Conservation (phyloP, 2,888 invertebrate species). For the Rhamphomyia laevipes region DNA sequence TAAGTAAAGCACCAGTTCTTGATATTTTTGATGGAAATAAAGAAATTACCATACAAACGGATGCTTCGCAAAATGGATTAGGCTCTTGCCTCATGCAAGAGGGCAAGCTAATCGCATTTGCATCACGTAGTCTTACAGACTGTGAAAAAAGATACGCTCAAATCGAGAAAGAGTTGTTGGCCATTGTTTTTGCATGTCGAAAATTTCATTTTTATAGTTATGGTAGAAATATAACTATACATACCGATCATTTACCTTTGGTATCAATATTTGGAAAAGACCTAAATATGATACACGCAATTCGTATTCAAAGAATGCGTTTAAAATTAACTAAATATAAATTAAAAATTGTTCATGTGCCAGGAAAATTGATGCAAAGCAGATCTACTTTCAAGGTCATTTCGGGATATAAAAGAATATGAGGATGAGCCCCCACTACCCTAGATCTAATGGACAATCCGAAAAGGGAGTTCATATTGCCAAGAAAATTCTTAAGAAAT, state of each 20-base stretch:
- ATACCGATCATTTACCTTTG: conserved; percentile 11
- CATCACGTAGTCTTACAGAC: conserved; percentile 10
- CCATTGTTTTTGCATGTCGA: conserved; percentile 13
- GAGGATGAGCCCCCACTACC: too few relatives aligned
- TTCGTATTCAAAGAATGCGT: conserved; percentile 9
- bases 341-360: conserved; percentile 6
- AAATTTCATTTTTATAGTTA: conserved; percentile 15
- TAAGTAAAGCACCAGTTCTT: background rate
- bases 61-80: conserved; percentile 13
- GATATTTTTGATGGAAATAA: background rate
- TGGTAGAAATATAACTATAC: conserved; percentile 7
- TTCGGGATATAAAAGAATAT: too few relatives aligned
- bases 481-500: too few relatives aligned
- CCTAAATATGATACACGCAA: conserved; percentile 1
- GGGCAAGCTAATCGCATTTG: conserved; percentile 14
- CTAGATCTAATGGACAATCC: too few relatives aligned
- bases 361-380: conserved; percentile 9
- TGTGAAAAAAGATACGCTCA: conserved; percentile 4
- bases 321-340: conserved; percentile 8
- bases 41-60: conserved; percentile 7
- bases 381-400: conserved; percentile 9
- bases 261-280: conserved; percentile 7
- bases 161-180: conserved; percentile 17
- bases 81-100: conserved; percentile 16
- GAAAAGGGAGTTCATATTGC: too few relatives aligned